Evolutionary conservation across 2,113 vertebrate genomes (phyloP), one percentile per base, ranked within the genome.

Genomic region (Hemiprocne comata): DNA sequence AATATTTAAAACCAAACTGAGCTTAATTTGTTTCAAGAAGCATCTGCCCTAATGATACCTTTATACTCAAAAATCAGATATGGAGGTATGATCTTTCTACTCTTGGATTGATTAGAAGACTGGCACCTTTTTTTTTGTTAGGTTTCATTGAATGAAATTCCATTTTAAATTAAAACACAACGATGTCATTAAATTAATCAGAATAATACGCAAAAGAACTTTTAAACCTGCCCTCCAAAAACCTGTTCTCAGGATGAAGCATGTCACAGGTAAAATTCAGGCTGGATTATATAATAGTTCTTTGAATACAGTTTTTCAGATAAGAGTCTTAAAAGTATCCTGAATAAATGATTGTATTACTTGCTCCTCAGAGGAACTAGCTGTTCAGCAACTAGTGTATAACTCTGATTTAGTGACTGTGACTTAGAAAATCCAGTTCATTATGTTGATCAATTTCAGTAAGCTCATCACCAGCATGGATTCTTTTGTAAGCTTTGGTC

Each of bases 361-460:
- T 92, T 78, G 20, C 21, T 86, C 3, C 48, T 78, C 67, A n/a
- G 20, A 3, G 16, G 51, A 93, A 55, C 18, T 36, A 36, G 33
- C 85, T 80, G 34, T 48, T 82, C 51, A 69, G 26, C 64, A 48
- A 38, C 26, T 75, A 34, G 6, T 11, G 2, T 57, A 60, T 34
- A 86, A 72, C 33, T 80, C 69, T 91, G 42, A 81, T 87, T 96
- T 91, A 94, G 38, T 91, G 89, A 82, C 66, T 66, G 46, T 69
- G 64, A 40, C n/a, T 66, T 91, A 67, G 74, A 92, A 93, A 69
- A 34, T 17, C 11, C 73, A 74, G 81, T 69, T 89, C 36, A 87
- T 95, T 85, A 83, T 7, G 24, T 79, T 77, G 62, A 95, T 93
- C 65, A n/a, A 9, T 76, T 89, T 54, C 24, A 16, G 40, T 44